These are phyloP conservation scores for Zonitis immaculata DNA, from an alignment of 2,888 invertebrate genomes.

Conservation along the genomic window DNA sequence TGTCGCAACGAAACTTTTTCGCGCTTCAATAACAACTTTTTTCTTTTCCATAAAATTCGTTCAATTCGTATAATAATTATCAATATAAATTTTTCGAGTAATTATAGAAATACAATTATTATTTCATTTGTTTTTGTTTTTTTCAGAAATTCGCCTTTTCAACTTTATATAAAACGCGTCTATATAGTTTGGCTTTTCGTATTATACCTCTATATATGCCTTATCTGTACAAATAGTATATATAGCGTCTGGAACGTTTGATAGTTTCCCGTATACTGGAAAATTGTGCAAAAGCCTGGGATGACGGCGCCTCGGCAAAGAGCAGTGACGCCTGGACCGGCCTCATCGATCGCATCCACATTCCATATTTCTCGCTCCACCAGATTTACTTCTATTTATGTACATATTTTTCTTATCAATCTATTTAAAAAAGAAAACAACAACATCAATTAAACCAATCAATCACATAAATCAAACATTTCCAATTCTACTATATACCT, in stretches of 20 bases:
- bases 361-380: slow-evolving; percentile 11
- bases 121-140: too few relatives aligned
- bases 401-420: slow-evolving; percentile 6
- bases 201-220: too few relatives aligned
- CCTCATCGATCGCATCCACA: slow-evolving; percentile 40
- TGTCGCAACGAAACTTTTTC: background rate
- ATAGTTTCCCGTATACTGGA: slow-evolving; percentile 33
- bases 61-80: background rate
- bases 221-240: too few relatives aligned
- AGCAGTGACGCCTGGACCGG: slow-evolving; percentile 45
- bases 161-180: too few relatives aligned
- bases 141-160: too few relatives aligned
- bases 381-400: background rate
- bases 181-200: too few relatives aligned
- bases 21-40: background rate
- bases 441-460: too few relatives aligned
- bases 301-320: slow-evolving; percentile 42
- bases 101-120: too few relatives aligned
- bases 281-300: slow-evolving; percentile 38
- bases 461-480: too few relatives aligned
- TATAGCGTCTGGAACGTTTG: slow-evolving; percentile 24
- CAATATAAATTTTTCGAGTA: too few relatives aligned
- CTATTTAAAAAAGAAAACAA: too few relatives aligned
- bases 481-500: too few relatives aligned
- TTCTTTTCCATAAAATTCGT: background rate